Percentiles rank a stretch among this genome's conserved stretches.
Evolutionary conservation across 2,113 vertebrate genomes (phyloP).

Genomic region (Felis chaus): DNA sequence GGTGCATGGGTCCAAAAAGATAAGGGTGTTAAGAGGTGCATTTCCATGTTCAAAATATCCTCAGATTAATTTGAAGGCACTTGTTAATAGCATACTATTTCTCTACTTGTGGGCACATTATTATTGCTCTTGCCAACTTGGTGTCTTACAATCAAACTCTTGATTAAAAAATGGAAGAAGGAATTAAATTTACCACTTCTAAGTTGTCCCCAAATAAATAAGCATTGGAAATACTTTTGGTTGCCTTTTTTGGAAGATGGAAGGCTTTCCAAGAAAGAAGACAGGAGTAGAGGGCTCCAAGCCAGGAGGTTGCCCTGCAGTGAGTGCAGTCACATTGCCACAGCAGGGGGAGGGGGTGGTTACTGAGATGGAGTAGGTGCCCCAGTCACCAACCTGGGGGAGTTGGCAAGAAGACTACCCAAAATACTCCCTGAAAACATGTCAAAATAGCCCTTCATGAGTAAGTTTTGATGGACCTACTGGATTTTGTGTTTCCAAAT

Average conservation of each 20-base stretch:
- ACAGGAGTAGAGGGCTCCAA: background rate
- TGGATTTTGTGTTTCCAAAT: background rate
- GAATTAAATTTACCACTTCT: constrained; percentile 26
- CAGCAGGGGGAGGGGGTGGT: too few relatives aligned
- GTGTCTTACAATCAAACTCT: constrained; percentile 43
- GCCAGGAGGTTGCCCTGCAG: background rate
- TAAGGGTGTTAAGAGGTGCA: constrained; percentile 80
- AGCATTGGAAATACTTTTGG: background rate
- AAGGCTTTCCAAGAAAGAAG: constrained; percentile 3
- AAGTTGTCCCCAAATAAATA: background rate
- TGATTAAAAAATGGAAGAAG: constrained; percentile 9
- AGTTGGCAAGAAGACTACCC: background rate
- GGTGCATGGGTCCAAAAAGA: constrained; percentile 85
- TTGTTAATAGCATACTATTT: constrained; percentile 60
- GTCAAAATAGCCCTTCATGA: background rate
- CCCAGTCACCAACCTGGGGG: background rate
- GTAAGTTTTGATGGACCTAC: background rate
- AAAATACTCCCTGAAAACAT: background rate
- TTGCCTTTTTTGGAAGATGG: background rate
- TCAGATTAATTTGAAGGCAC: constrained; percentile 65
- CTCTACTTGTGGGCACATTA: background rate
- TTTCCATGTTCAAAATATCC: constrained; percentile 61
- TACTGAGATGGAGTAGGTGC: background rate
- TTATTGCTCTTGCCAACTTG: constrained; percentile 6
- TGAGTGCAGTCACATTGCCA: background rate